Percentiles rank a stretch among this genome's conserved stretches.
phyloP scores from a whole-genome alignment of 2,888 invertebrate genomes.

The Hipparchia sbordonii region DNA sequence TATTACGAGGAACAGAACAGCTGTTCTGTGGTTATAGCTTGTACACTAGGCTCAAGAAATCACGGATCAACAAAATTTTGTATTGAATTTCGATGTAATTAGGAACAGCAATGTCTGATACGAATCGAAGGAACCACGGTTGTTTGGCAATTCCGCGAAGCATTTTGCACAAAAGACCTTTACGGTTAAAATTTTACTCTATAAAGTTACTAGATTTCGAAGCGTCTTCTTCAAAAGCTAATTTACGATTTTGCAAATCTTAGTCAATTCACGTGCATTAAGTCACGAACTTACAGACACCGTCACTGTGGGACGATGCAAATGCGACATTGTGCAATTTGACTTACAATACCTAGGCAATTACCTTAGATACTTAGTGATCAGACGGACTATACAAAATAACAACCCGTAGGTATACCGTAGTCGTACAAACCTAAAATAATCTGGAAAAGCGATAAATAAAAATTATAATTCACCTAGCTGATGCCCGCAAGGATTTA shows the following conservation, averaged over 20 bases:
- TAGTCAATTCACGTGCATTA: constrained; percentile 27
- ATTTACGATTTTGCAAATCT: constrained; percentile 28
- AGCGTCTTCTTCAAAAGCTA: constrained; percentile 24
- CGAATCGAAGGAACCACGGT: neutral
- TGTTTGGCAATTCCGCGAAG: neutral
- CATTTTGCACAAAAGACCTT: no score
- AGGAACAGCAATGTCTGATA: no score
- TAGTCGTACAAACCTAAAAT: neutral
- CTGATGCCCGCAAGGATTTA: no score
- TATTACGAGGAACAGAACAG: no score
- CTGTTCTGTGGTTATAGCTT: no score
- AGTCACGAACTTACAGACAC: constrained; percentile 35
- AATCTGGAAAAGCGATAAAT: neutral
- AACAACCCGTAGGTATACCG: neutral
- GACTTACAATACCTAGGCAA: constrained; percentile 7
- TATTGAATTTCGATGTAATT: no score
- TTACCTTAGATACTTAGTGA: neutral
- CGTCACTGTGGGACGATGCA: constrained; percentile 24
- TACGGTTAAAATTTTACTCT: neutral
- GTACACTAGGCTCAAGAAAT: no score
- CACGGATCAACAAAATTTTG: no score
- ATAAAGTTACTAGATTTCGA: neutral
- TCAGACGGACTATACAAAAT: neutral
- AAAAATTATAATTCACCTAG: no score
- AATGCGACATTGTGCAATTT: constrained; percentile 28